phyloP scores from a whole-genome alignment of 2,888 invertebrate species.

The Machimus rusticus region DNA sequence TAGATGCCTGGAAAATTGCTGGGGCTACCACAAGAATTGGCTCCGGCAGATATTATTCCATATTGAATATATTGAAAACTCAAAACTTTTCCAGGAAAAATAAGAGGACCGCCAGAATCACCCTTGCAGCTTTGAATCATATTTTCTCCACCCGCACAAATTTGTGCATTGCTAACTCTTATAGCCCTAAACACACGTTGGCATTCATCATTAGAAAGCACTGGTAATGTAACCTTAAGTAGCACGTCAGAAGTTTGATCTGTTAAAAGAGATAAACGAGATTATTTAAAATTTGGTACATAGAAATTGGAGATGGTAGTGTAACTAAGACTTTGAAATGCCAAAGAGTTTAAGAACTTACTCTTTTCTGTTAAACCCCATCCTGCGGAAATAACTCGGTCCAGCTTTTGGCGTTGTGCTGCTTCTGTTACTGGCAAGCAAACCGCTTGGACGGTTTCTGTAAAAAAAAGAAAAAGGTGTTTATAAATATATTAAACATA shows the following conservation, averaged over 20 bases:
- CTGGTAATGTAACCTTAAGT: slow-evolving; percentile 59
- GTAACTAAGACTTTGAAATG: neutral
- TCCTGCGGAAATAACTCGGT: slow-evolving; percentile 52
- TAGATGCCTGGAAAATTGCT: slow-evolving; percentile 66
- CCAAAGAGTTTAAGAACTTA: neutral
- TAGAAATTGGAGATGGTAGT: neutral
- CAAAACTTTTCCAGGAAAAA: slow-evolving; percentile 50
- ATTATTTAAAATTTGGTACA: neutral
- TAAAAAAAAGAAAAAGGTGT: neutral
- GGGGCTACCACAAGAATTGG: slow-evolving; percentile 64
- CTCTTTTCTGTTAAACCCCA: slow-evolving; percentile 64
- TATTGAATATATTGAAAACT: slow-evolving; percentile 54
- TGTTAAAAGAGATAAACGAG: neutral
- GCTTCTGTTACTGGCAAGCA: slow-evolving; percentile 64
- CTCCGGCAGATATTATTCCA: slow-evolving; percentile 72
- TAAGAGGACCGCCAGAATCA: slow-evolving; percentile 53
- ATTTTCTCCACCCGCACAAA: slow-evolving; percentile 66
- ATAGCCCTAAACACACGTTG: slow-evolving; percentile 52
- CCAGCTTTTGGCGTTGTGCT: slow-evolving; percentile 56
- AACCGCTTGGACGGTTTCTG: slow-evolving; percentile 63
- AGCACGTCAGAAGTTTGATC: slow-evolving; percentile 42
- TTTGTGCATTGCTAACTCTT: slow-evolving; percentile 60
- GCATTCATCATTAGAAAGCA: slow-evolving; percentile 57
- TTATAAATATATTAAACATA: too few relatives aligned
- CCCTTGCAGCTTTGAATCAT: slow-evolving; percentile 47